Evolutionary conservation across 2,888 invertebrate species (phyloP).

Genomic region (Polyploca ridens): DNA sequence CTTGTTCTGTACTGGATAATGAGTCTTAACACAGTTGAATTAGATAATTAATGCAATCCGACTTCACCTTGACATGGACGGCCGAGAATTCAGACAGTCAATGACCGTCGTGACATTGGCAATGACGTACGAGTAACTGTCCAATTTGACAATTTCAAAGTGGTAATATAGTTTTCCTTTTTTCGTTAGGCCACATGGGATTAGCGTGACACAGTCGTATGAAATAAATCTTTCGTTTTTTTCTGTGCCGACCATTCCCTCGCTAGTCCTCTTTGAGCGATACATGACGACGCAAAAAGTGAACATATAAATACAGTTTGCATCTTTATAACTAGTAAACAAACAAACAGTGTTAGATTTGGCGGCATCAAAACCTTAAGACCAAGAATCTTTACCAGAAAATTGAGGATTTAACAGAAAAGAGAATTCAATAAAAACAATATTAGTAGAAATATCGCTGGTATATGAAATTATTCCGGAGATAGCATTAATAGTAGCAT

Average conservation of each 20-base stretch:
- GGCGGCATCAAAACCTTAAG: no score
- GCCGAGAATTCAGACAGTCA: conserved; percentile 61
- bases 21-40: conserved; percentile 31
- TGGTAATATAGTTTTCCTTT: conserved; percentile 17
- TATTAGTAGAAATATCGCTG: not conserved
- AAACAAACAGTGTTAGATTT: no score
- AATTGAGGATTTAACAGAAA: no score
- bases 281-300: not conserved
- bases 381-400: no score
- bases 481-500: not conserved
- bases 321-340: no score
- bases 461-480: not conserved
- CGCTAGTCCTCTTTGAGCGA: not conserved
- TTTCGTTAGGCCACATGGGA: conserved; percentile 13
- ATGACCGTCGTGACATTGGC: conserved; percentile 61
- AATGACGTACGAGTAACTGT: conserved; percentile 38
- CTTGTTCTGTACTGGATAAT: conserved; percentile 12
- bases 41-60: conserved; percentile 55
- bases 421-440: not conserved
- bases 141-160: conserved; percentile 24
- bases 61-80: conserved; percentile 57
- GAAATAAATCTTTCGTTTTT: not conserved
- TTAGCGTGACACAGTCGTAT: not conserved
- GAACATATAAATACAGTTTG: no score
- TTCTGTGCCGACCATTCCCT: not conserved